Evolutionary conservation across 2,113 vertebrate genomes (phyloP).

Genomic region (Menura novaehollandiae): DNA sequence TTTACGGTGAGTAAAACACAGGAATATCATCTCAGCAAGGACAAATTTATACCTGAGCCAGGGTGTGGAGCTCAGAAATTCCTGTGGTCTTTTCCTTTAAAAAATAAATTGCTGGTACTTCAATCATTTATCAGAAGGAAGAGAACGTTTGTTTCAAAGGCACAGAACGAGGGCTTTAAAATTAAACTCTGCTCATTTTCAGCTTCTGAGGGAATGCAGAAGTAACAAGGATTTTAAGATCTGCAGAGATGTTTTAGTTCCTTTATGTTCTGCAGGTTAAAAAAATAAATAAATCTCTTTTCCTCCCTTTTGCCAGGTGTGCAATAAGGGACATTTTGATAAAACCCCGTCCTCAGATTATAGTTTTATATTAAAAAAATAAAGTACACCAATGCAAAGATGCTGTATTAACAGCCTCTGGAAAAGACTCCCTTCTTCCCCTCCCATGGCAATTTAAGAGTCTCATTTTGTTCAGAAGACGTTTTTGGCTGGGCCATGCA

Average conservation of each 20-base stretch:
- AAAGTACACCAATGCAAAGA: not conserved
- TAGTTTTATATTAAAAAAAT: not conserved
- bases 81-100: conserved; percentile 30
- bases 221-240: conserved; percentile 35
- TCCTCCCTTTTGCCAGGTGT: not conserved
- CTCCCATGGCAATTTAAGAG: not conserved
- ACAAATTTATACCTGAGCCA: not conserved
- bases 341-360: not conserved
- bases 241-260: conserved; percentile 7
- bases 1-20: not conserved
- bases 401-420: not conserved
- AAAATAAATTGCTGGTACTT: conserved; percentile 35
- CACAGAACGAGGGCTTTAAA: conserved; percentile 28
- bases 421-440: not conserved
- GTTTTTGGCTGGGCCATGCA: not conserved
- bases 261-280: not conserved
- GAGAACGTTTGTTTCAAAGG: conserved; percentile 34
- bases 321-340: conserved; percentile 5
- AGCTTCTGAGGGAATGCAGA: not conserved
- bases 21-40: not conserved
- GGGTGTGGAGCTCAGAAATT: not conserved
- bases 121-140: conserved; percentile 39
- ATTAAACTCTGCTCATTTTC: not conserved
- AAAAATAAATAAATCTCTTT: not conserved
- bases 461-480: not conserved